Evolutionary conservation across 2,797 vertebrate genomes (phyloP).

Genomic region (Acipenser ruthenus): DNA sequence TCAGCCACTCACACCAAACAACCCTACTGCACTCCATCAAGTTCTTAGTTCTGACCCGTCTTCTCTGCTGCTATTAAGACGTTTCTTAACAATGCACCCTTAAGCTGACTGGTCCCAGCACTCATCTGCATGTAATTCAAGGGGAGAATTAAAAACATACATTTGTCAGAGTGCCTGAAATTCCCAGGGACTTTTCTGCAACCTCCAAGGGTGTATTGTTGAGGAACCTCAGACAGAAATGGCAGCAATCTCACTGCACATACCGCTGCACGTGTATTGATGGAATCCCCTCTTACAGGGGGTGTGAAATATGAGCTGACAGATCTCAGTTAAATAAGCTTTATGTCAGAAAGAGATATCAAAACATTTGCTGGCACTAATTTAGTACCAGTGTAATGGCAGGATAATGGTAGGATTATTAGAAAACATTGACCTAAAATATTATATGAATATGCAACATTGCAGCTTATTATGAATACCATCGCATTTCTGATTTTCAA

Average conservation of each 20-base stretch:
- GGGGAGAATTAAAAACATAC: background rate
- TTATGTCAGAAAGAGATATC: constrained; percentile 30
- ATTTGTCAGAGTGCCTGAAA: background rate
- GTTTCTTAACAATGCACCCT: constrained; percentile 47
- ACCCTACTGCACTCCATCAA: background rate
- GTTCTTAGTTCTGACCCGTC: background rate
- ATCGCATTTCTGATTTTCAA: constrained; percentile 27
- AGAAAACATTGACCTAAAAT: constrained; percentile 13
- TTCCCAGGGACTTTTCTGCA: background rate
- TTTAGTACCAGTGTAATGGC: constrained; percentile 40
- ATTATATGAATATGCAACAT: too few species aligned
- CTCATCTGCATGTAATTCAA: constrained; percentile 30
- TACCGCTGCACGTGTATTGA: constrained; percentile 18
- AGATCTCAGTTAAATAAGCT: constrained; percentile 25
- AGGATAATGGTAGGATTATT: constrained; percentile 34
- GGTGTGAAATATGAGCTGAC: constrained; percentile 29
- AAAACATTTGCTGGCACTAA: constrained; percentile 38
- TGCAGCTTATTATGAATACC: constrained; percentile 27
- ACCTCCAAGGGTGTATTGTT: background rate
- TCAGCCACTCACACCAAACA: constrained; percentile 1
- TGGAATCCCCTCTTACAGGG: background rate
- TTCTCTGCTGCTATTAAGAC: constrained; percentile 36
- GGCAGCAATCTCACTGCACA: background rate
- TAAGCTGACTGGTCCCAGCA: constrained; percentile 30
- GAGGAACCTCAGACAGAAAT: background rate